A percentile compares a stretch with the other conserved stretches of the same genome.
phyloP scores from a whole-genome alignment of 2,113 vertebrate species.

The Petrocephalus zakoni region DNA sequence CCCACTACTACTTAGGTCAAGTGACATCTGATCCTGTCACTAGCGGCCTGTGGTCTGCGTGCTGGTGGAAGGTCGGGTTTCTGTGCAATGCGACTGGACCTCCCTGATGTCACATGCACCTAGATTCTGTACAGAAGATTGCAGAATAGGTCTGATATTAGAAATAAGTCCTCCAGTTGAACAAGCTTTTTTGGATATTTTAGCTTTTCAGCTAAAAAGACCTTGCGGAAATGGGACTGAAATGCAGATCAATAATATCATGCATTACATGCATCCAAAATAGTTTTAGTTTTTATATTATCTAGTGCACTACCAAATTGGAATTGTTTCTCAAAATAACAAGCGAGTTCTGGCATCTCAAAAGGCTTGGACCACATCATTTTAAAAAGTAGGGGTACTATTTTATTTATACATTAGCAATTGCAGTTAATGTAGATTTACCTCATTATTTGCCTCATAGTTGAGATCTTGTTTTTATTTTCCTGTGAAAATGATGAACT shows the following conservation, averaged over 20 bases:
- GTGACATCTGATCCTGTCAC: neutral
- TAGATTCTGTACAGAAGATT: neutral
- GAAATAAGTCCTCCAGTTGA: neutral
- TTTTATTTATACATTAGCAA: neutral
- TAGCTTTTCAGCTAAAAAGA: too few relatives aligned
- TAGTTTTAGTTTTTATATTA: neutral
- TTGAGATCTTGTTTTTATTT: neutral
- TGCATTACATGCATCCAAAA: neutral
- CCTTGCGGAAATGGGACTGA: neutral
- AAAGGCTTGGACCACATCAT: neutral
- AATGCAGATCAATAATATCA: neutral
- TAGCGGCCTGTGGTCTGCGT: neutral
- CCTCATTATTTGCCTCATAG: too few relatives aligned
- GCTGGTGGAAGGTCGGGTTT: neutral
- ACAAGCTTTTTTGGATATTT: neutral
- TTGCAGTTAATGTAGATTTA: neutral
- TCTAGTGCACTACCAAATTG: neutral
- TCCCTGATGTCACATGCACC: neutral
- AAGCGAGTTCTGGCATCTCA: too few relatives aligned
- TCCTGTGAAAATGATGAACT: neutral
- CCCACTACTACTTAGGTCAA: constrained; percentile 5
- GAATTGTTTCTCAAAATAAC: neutral
- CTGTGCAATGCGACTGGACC: constrained; percentile 8
- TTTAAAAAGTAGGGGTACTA: neutral
- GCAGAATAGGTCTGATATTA: neutral